These are phyloP conservation scores for Eupithecia pulchellata DNA, from an alignment of 2,888 invertebrate genomes.

Conservation along the genomic window DNA sequence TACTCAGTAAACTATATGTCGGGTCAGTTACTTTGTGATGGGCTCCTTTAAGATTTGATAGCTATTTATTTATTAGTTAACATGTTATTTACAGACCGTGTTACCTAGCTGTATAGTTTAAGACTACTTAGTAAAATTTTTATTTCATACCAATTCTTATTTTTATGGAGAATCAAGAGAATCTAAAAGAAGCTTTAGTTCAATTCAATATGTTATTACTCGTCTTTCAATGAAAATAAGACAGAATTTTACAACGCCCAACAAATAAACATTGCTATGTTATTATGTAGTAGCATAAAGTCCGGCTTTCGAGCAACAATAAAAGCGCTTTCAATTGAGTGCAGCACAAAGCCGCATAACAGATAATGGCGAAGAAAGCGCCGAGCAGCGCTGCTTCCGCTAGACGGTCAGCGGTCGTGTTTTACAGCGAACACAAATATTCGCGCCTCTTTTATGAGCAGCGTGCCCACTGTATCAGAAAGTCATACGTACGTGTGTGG, in stretches of 20 bases:
- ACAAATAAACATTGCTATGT: background rate
- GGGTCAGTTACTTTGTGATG: too few relatives aligned
- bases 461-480: constrained; percentile 76
- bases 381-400: constrained; percentile 40
- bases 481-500: constrained; percentile 59
- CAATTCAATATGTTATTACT: background rate
- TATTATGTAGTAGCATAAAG: constrained; percentile 15
- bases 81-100: too few relatives aligned
- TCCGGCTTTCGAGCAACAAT: constrained; percentile 32
- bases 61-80: too few relatives aligned
- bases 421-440: constrained; percentile 69
- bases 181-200: too few relatives aligned
- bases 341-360: constrained; percentile 32
- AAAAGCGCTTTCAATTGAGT: constrained; percentile 35
- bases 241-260: background rate
- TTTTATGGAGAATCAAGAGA: background rate
- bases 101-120: too few relatives aligned
- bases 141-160: background rate
- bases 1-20: too few relatives aligned
- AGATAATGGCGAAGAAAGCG: constrained; percentile 44
- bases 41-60: too few relatives aligned
- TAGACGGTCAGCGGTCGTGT: constrained; percentile 59
- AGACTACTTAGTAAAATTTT: too few relatives aligned
- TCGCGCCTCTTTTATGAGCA: constrained; percentile 43
- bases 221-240: background rate